Evolutionary conservation across 2,888 invertebrate genomes (phyloP), one percentile per base, ranked within the genome.

Genomic region (Pyrgus malvae): DNA sequence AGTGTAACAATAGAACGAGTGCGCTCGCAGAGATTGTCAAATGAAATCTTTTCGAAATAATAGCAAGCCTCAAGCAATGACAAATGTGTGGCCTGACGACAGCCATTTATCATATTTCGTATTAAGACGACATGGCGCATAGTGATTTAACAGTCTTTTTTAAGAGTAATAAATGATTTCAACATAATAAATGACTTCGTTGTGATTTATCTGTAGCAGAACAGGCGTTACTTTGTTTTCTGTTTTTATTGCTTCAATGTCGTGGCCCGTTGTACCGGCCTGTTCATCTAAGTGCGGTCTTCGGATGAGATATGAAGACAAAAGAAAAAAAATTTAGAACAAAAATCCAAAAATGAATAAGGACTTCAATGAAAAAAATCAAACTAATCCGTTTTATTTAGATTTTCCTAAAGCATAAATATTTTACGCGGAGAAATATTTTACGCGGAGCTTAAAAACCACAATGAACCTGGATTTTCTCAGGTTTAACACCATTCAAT

Each of bases 41-140:
- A 76, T 71, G 69, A 68, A 69, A 78, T 70, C 65, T 69, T 61
- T 62, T 72, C 73, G 68, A 72, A 73, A 76, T 68, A 74, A 70
- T 67, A 70, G 63, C 57, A 57, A 63, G 44, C 48, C 55, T 66
- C 60, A 59, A 42, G 48, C 61, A 66, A 67, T 79, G 80, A 82
- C 72, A 77, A 80, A 80, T 78, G 78, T 62, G 62, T 60, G 59
- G 50, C 62, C 65, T 64, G 69, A 64, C 67, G 64, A 55, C 59
- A 68, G 68, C 74, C 74, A 73, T 81, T 76, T 74, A 72, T 78
- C 76, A 72, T 69, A 50, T 53, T 48, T 27, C 33, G 27, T 55
- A 57, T 55, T 57, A 57, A 58, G 48, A 55, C 27, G 55, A 55
- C 49, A 56, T 41, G 38, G 35, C 55, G 41, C 55, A 64, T 56